Evolutionary conservation across 2,113 vertebrate genomes (phyloP).

Genomic region (Zapornia atra): DNA sequence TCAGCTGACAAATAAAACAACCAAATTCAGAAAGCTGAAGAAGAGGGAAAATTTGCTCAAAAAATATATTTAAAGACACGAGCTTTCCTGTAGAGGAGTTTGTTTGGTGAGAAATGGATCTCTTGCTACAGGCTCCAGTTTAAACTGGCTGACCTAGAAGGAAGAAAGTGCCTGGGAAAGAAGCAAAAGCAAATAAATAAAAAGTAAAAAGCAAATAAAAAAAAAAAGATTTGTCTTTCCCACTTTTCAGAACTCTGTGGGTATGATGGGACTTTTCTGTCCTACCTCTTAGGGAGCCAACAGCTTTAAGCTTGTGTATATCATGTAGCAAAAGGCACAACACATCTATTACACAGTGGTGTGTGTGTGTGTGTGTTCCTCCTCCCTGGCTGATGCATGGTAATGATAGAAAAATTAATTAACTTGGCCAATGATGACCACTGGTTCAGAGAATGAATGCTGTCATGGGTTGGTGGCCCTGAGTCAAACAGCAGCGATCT

Average conservation of each 20-base stretch:
- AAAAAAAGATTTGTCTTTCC: constrained; percentile 19
- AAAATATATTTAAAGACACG: constrained; percentile 41
- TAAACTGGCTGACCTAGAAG: constrained; percentile 52
- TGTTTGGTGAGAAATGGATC: constrained; percentile 54
- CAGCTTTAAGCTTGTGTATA: not conserved
- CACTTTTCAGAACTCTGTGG: constrained; percentile 13
- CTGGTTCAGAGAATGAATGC: not conserved
- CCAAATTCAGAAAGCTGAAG: not conserved
- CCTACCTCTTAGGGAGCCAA: constrained; percentile 13
- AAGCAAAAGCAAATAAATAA: constrained; percentile 48
- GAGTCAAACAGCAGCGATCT: not conserved
- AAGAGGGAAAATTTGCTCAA: not conserved
- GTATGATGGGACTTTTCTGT: not conserved
- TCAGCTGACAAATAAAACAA: constrained; percentile 51
- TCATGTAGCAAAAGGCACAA: not conserved
- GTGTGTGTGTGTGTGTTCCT: not conserved
- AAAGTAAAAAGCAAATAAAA: constrained; percentile 31
- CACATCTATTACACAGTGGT: fast-evolving
- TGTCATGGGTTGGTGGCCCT: not conserved
- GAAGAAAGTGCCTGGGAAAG: constrained; percentile 54
- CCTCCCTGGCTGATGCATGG: not conserved
- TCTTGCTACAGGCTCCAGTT: constrained; percentile 30
- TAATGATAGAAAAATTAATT: not conserved
- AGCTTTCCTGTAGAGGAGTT: constrained; percentile 42
- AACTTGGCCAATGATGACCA: not conserved